These are phyloP conservation scores for Lophotriccus pileatus DNA, from an alignment of 2,797 vertebrate genomes.

Conservation along the genomic window DNA sequence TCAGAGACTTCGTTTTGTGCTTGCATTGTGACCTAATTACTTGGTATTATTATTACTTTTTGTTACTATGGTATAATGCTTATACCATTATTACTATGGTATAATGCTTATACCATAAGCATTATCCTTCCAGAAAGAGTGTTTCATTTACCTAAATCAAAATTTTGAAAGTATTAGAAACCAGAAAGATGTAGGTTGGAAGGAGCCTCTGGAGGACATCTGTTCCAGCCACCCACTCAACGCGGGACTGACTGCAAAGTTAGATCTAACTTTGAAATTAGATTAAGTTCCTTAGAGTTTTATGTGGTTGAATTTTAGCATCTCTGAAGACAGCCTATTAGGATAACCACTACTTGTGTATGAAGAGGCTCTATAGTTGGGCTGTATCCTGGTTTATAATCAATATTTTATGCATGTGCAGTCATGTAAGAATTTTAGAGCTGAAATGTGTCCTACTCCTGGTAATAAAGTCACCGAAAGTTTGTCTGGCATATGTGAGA, in stretches of 20 bases:
- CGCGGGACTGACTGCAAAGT: not conserved
- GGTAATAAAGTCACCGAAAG: not conserved
- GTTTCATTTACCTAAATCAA: not conserved
- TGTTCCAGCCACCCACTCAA: not conserved
- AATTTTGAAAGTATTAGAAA: not conserved
- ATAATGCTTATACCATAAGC: not conserved
- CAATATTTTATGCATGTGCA: not conserved
- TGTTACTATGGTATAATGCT: too few relatives aligned
- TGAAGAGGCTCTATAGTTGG: not conserved
- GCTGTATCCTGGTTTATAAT: not conserved
- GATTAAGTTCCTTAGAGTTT: not conserved
- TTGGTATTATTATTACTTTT: too few relatives aligned
- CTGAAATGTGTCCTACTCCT: not conserved
- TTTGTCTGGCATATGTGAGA: not conserved
- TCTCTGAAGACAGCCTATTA: not conserved
- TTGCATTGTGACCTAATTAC: not conserved
- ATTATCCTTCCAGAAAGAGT: not conserved
- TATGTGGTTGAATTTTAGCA: not conserved
- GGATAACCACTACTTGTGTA: not conserved
- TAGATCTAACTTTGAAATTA: not conserved
- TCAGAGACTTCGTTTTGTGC: not conserved
- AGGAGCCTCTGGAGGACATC: not conserved
- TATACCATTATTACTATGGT: not conserved
- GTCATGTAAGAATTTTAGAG: not conserved
- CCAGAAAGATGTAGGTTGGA: not conserved